Evolutionary conservation across 2,113 vertebrate genomes (phyloP).

Genomic region (Plotosus lineatus): DNA sequence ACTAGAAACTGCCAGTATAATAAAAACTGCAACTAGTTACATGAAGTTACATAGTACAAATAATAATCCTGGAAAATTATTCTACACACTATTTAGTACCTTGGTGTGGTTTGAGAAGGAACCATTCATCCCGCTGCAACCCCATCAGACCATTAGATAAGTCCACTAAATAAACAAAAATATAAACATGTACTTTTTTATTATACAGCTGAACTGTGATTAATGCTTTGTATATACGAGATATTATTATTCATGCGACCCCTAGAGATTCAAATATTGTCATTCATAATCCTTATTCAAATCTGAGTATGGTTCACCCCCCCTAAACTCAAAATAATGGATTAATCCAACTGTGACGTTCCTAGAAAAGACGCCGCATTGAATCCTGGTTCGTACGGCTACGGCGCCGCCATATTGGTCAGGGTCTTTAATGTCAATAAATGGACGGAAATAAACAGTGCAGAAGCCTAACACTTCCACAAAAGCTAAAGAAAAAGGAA

Average conservation of each 20-base stretch:
- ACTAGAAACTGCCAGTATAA: too few species aligned
- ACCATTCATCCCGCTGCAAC: neutral
- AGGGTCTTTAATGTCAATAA: neutral
- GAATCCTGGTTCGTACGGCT: neutral
- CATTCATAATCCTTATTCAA: neutral
- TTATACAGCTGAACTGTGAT: neutral
- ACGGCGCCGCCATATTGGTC: neutral
- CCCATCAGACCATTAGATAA: constrained; percentile 39
- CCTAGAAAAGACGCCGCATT: too few species aligned
- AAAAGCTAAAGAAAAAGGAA: too few species aligned
- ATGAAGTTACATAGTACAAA: too few species aligned
- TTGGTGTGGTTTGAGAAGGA: neutral
- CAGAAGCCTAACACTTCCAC: too few species aligned
- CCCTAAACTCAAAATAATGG: neutral
- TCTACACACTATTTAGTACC: neutral
- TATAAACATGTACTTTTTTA: neutral
- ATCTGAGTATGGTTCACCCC: neutral
- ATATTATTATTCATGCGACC: fast-evolving
- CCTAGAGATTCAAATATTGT: too few species aligned
- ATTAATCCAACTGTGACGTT: neutral
- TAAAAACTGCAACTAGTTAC: neutral
- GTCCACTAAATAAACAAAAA: constrained; percentile 49
- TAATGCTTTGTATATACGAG: neutral
- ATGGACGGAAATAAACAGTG: too few species aligned
- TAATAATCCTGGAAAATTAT: too few species aligned